A percentile compares a stretch with the other conserved stretches of the same genome.
Evolutionary conservation across 2,888 invertebrate genomes (phyloP).

Genomic region (Eugnorisma glareosa): DNA sequence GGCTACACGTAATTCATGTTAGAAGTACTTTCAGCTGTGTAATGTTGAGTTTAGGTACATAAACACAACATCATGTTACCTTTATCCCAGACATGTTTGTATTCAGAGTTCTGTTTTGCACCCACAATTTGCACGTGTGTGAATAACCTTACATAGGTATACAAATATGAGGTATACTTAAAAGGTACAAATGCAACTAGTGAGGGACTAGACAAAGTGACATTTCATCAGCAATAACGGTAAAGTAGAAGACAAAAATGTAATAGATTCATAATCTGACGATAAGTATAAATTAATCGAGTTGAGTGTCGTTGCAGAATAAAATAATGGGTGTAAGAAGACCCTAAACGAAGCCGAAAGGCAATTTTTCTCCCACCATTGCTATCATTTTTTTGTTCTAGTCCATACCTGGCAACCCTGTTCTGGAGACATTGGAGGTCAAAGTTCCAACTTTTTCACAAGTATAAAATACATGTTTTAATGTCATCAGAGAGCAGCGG

Average conservation of each 20-base stretch:
- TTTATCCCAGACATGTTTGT: slow-evolving; percentile 6
- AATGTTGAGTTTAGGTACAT: slow-evolving; percentile 12
- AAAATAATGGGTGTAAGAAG: neutral
- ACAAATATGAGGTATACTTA: neutral
- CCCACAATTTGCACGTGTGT: neutral
- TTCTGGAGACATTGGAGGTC: too few relatives aligned
- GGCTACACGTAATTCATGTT: slow-evolving; percentile 22
- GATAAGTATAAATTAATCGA: neutral
- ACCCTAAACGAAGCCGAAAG: neutral
- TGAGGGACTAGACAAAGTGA: neutral
- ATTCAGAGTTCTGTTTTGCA: neutral
- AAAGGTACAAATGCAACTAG: neutral
- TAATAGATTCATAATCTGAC: neutral
- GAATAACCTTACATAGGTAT: neutral
- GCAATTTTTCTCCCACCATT: too few relatives aligned
- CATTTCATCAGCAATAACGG: neutral
- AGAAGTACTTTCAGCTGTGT: slow-evolving; percentile 12
- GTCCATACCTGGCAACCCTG: too few relatives aligned
- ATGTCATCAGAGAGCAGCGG: too few relatives aligned
- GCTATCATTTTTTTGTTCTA: too few relatives aligned
- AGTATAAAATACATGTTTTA: too few relatives aligned
- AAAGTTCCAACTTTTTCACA: too few relatives aligned
- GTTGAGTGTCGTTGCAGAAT: neutral
- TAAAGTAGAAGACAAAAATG: neutral
- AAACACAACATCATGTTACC: slow-evolving; percentile 12